These are phyloP conservation scores for Oryzias woworae DNA, from an alignment of 2,113 vertebrate genomes.

Conservation along the genomic window DNA sequence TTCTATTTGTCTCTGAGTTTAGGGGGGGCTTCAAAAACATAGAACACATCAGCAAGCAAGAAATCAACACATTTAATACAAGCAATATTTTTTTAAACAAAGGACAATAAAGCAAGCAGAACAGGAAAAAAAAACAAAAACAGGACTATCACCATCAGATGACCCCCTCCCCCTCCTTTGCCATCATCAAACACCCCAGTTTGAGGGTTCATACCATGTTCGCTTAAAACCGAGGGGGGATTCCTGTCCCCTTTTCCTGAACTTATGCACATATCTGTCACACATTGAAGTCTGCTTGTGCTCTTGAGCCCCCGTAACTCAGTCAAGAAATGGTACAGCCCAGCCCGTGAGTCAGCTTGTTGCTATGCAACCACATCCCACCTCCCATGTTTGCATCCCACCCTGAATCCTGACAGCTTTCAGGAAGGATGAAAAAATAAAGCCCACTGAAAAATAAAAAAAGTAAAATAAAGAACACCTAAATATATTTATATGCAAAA, in stretches of 20 bases:
- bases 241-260: slow-evolving; percentile 12
- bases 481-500: neutral
- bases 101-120: slow-evolving; percentile 14
- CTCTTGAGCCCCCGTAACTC: slow-evolving; percentile 64
- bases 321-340: slow-evolving; percentile 69
- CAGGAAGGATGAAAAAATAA: slow-evolving; percentile 24
- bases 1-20: neutral
- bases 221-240: slow-evolving; percentile 47
- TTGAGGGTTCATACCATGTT: slow-evolving; percentile 19
- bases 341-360: slow-evolving; percentile 79
- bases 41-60: too few species aligned
- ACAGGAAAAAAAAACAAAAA: slow-evolving; percentile 17
- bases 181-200: slow-evolving; percentile 39
- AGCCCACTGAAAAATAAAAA: slow-evolving; percentile 30
- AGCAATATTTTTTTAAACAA: neutral
- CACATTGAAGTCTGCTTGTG: slow-evolving; percentile 32
- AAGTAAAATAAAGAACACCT: slow-evolving; percentile 10
- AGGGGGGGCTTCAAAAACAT: too few species aligned
- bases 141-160: slow-evolving; percentile 21
- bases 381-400: slow-evolving; percentile 65
- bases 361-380: slow-evolving; percentile 78
- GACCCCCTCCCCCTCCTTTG: slow-evolving; percentile 12
- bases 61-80: neutral
- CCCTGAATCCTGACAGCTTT: slow-evolving; percentile 49
- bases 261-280: slow-evolving; percentile 13